Evolutionary conservation across 2,113 vertebrate species (phyloP).

Genomic region (Antechinus stuartii): DNA sequence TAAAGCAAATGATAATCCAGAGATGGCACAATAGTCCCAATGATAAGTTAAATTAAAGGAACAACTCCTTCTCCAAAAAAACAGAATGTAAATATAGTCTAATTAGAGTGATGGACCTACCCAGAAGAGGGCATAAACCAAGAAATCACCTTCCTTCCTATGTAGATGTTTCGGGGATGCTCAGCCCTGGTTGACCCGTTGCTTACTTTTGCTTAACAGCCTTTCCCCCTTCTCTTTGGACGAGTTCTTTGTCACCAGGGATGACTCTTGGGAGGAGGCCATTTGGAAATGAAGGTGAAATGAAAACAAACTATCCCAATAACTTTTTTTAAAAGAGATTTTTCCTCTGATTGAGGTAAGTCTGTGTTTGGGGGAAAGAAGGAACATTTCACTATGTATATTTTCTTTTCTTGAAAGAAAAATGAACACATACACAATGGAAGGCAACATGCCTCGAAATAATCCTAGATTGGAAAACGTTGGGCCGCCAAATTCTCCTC

Average conservation of each 20-base stretch:
- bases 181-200: not conserved
- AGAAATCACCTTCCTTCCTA: not conserved
- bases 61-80: too few species aligned
- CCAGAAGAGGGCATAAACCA: too few species aligned
- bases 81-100: not conserved
- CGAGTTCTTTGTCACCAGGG: not conserved
- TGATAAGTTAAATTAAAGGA: too few species aligned
- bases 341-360: not conserved
- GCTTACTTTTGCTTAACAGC: not conserved
- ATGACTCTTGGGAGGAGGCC: not conserved
- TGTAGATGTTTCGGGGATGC: not conserved
- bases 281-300: not conserved
- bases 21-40: not conserved
- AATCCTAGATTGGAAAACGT: not conserved
- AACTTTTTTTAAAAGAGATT: too few species aligned
- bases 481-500: rapidly evolving
- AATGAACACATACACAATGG: rapidly evolving
- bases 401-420: not conserved
- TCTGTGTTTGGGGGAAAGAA: not conserved
- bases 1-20: too few species aligned
- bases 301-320: not conserved
- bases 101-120: not conserved
- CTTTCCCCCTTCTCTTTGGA: not conserved
- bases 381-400: not conserved
- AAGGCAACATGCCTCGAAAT: not conserved